Conservation (phyloP, 2,113 vertebrate genomes). For the Raja brachyura region DNA sequence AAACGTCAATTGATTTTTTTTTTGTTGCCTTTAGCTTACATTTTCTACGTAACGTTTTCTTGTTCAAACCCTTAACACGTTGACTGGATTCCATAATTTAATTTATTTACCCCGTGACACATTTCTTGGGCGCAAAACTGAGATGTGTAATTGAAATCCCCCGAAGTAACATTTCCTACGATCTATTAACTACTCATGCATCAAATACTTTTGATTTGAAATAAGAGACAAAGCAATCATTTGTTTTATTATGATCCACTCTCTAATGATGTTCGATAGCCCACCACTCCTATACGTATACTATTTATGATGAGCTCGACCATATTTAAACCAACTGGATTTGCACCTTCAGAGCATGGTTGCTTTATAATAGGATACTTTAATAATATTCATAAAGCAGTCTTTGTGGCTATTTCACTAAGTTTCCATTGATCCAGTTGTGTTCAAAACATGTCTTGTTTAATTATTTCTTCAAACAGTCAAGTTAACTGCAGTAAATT, state of each 20-base stretch:
- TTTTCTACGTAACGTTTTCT: not conserved
- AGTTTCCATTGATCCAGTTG: not conserved
- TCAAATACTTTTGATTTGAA: not conserved
- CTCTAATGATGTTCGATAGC: not conserved
- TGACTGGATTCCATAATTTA: not conserved
- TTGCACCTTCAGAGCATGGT: not conserved
- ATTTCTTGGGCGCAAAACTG: not conserved
- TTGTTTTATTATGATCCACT: not conserved
- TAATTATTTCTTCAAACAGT: not conserved
- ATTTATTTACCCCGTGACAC: not conserved
- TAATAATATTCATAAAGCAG: not conserved
- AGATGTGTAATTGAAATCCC: not conserved
- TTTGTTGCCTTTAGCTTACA: not conserved
- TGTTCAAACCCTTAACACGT: not conserved
- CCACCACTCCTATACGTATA: not conserved
- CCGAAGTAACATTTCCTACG: not conserved
- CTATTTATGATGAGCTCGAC: not conserved
- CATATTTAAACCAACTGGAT: not conserved
- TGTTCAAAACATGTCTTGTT: not conserved
- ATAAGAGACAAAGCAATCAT: not conserved
- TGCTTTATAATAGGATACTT: not conserved
- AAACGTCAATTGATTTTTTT: not conserved
- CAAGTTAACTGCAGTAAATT: not conserved
- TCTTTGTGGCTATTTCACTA: not conserved
- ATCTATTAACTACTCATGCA: not conserved